A percentile compares a stretch with the other conserved stretches of the same genome.
Evolutionary conservation across 2,113 vertebrate species (phyloP).

Genomic region (Cyphomyrus discorhynchus): DNA sequence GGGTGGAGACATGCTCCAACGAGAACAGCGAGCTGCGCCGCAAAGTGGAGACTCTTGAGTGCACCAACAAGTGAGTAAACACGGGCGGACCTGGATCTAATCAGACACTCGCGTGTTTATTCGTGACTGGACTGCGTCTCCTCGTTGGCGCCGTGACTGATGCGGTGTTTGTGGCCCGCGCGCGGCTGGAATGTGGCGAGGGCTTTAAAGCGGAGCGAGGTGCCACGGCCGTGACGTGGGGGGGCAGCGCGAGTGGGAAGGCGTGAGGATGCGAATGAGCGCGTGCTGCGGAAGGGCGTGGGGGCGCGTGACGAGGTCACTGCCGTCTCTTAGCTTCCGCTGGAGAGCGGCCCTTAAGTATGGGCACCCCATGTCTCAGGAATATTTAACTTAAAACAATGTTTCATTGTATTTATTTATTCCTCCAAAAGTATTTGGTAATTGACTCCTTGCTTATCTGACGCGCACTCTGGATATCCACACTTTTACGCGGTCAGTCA

Average conservation of each 20-base stretch:
- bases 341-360: background rate
- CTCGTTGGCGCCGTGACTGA: background rate
- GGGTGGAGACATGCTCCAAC: constrained; percentile 93
- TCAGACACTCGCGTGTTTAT: no score
- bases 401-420: background rate
- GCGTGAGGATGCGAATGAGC: background rate
- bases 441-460: background rate
- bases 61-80: constrained; percentile 79
- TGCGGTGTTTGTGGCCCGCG: background rate
- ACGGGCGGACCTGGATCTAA: background rate
- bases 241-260: background rate
- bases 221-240: background rate
- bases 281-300: background rate
- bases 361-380: background rate
- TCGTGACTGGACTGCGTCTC: background rate
- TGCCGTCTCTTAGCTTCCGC: background rate
- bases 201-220: no score
- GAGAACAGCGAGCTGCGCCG: constrained; percentile 90
- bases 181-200: background rate
- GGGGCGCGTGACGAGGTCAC: background rate
- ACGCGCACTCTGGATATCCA: background rate
- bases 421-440: background rate
- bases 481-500: background rate
- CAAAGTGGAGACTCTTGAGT: constrained; percentile 92
- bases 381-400: background rate